Conservation (phyloP, 2,797 vertebrate genomes). For the Ambastaia sidthimunki region DNA sequence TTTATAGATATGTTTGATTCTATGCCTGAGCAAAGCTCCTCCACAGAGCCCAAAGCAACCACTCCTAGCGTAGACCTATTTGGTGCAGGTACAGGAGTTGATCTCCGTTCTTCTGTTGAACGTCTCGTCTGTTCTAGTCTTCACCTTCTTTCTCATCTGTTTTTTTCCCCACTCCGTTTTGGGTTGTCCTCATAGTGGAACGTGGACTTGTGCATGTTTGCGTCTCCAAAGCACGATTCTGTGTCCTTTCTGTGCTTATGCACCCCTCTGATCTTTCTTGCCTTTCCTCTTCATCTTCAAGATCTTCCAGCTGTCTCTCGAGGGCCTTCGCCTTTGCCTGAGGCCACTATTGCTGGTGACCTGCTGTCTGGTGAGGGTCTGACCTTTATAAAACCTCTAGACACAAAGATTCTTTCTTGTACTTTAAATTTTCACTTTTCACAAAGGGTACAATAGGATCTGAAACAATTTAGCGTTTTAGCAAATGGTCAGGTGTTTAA, state of each 20-base stretch:
- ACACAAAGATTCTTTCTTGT: not conserved
- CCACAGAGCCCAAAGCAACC: constrained; percentile 92
- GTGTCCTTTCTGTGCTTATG: constrained; percentile 67
- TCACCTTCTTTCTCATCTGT: constrained; percentile 58
- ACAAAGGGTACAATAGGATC: not conserved
- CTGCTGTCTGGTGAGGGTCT: constrained; percentile 87
- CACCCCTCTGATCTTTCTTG: constrained; percentile 76
- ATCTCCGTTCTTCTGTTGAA: constrained; percentile 69
- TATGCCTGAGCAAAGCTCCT: constrained; percentile 88
- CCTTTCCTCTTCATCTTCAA: constrained; percentile 79
- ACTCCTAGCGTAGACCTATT: constrained; percentile 99
- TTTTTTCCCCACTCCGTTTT: constrained; percentile 66
- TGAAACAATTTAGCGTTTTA: too few relatives aligned
- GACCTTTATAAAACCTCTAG: not conserved
- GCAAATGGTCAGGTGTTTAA: too few relatives aligned
- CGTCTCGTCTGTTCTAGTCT: constrained; percentile 58
- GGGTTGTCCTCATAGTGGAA: constrained; percentile 79
- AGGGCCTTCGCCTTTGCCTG: constrained; percentile 93
- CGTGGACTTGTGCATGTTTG: constrained; percentile 60
- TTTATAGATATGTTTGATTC: constrained; percentile 99
- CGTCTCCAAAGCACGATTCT: constrained; percentile 27
- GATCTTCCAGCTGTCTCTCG: constrained; percentile 92
- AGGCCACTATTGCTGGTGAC: constrained; percentile 89
- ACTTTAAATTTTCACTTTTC: not conserved
- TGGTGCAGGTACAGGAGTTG: constrained; percentile 94